Evolutionary conservation across 2,888 invertebrate genomes (phyloP).

Genomic region (Argyresthia goedartella): DNA sequence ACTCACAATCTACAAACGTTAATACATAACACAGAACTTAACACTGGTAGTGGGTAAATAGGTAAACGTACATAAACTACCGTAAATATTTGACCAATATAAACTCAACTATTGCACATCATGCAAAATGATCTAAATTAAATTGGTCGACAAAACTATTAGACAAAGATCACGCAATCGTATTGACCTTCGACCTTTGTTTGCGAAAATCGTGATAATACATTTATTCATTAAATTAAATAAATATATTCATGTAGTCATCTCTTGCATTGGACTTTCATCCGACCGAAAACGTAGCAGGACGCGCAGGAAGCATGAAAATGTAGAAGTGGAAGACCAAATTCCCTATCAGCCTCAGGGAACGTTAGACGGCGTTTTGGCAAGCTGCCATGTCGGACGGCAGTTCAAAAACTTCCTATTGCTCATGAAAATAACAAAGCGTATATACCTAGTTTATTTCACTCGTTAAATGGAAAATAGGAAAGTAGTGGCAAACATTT

Average conservation of each 20-base stretch:
- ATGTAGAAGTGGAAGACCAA: slow-evolving; percentile 5
- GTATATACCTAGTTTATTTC: background rate
- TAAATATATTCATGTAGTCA: background rate
- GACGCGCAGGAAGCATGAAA: background rate
- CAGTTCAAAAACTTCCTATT: background rate
- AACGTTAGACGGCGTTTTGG: slow-evolving; percentile 28
- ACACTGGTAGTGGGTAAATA: no score
- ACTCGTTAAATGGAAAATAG: background rate
- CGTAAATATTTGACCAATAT: no score
- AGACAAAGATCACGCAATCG: background rate
- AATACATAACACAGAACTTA: no score
- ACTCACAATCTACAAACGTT: no score
- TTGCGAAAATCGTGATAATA: background rate
- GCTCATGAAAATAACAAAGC: slow-evolving; percentile 3
- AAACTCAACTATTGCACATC: no score
- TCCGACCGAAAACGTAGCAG: background rate
- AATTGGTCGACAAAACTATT: no score
- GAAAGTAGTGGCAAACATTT: background rate
- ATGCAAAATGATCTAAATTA: no score
- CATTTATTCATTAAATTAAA: no score
- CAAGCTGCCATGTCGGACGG: slow-evolving; percentile 35
- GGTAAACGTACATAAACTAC: no score
- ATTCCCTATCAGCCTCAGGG: slow-evolving; percentile 8
- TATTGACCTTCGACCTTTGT: background rate
- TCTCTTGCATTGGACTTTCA: background rate